Evolutionary conservation across 1,140 invertebrate genomes (phyloP), one percentile per base, ranked within the genome.

Genomic region (Brachionus angularis): DNA sequence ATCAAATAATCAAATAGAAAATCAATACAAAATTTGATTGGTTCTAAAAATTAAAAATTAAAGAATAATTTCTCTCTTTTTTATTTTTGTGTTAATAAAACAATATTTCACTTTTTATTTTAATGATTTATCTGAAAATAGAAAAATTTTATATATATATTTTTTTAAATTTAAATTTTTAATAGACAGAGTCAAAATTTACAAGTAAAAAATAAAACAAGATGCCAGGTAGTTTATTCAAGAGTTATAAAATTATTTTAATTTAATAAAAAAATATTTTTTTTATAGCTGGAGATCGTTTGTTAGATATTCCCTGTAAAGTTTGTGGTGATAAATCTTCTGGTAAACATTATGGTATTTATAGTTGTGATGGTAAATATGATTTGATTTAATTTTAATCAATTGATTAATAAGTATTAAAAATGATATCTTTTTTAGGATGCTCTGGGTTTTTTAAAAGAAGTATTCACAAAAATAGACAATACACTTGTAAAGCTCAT

Each of bases 361-460:
- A 87, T 12, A 89, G 87, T 75, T 94, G 91, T 78, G 78, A 79
- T 70, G 78, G 78, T 78, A 64, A 73, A 72, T 52, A 1, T 16
- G 34, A 14, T 3, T 64, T 16, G 29, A 14, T 4, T 1, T 25
- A 18, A 58, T 18, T 1, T 2, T 21, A 29, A 4, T 47, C n/a
- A 42, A 18, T 14, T n/a, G n/a, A n/a, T n/a, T n/a, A n/a, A 8
- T 12, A 8, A 39, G 2, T 12, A 39, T 39, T 1, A 8, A 39
- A 8, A 39, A 39, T 2, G n/a, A n/a, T n/a, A 14, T 33, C 36
- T 72, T 71, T 18, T 27, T 31, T 79, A 92, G 91, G 93, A 72
- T 95, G 93, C 83, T 96, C 93, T 2, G 93, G 93, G 52, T 96
- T 96, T 84, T 96, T 96, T 84, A 96, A 97, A 81, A 85, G 93